Evolutionary conservation across 2,113 vertebrate species (phyloP).

Genomic region (Malurus elegans): DNA sequence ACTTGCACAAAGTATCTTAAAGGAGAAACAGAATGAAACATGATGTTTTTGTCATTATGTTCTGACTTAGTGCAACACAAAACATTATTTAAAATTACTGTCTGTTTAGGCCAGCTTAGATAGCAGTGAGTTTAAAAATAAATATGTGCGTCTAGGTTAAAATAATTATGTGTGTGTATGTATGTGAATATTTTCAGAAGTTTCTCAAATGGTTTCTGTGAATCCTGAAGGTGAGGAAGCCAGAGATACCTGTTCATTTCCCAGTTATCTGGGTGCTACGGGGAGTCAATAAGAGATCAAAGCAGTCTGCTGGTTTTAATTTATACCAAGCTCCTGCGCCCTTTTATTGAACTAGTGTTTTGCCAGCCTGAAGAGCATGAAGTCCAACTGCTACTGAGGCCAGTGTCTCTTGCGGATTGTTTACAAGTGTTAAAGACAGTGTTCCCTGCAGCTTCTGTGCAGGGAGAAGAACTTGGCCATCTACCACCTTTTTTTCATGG

Average conservation of each 20-base stretch:
- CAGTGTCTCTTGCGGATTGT: not conserved
- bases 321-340: not conserved
- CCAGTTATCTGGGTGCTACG: not conserved
- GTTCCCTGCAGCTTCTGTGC: not conserved
- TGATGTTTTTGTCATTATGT: not conserved
- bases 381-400: not conserved
- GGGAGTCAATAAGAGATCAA: not conserved
- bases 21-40: not conserved
- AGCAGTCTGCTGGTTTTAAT: not conserved
- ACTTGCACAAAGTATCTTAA: not conserved
- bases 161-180: not conserved
- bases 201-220: not conserved
- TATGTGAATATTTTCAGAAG: not conserved
- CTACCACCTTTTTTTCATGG: not conserved
- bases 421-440: not conserved
- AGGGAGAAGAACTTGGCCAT: not conserved
- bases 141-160: not conserved
- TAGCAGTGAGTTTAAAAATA: not conserved
- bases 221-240: not conserved
- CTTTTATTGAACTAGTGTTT: not conserved
- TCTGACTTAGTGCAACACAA: not conserved
- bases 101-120: not conserved
- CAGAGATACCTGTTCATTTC: not conserved
- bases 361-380: not conserved
- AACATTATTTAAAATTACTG: not conserved